Conservation (phyloP, 2,113 vertebrate species). For the Alethe castanea region DNA sequence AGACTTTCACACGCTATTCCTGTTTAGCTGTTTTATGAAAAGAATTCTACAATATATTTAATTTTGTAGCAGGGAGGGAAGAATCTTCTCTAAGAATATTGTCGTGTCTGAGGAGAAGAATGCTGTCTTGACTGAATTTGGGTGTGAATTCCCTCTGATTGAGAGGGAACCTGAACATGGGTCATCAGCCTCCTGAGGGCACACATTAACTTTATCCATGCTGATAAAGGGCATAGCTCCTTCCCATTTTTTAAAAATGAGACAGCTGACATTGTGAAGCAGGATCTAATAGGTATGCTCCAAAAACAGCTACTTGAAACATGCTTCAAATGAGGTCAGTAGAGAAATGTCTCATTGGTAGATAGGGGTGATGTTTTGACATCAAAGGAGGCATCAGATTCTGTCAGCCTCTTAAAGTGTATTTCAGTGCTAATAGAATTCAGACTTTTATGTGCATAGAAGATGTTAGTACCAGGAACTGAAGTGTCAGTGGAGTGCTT, state of each 20-base stretch:
- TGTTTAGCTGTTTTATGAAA: not conserved
- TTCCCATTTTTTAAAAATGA: not conserved
- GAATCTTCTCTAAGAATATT: not conserved
- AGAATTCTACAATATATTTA: not conserved
- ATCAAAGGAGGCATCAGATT: not conserved
- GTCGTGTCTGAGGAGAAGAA: not conserved
- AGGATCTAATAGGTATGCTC: not conserved
- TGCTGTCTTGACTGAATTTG: not conserved
- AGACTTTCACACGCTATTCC: not conserved
- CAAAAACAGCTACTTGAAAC: not conserved
- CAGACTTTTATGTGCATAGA: not conserved
- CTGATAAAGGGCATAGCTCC: not conserved
- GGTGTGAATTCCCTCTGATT: not conserved
- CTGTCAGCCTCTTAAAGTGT: not conserved
- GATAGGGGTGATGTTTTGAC: not conserved
- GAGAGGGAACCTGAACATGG: not conserved
- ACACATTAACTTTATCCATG: fast-evolving
- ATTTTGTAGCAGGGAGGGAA: not conserved
- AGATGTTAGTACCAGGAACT: not conserved
- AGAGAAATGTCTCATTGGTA: not conserved
- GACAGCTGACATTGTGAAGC: not conserved
- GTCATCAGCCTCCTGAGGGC: not conserved
- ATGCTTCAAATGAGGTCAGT: not conserved
- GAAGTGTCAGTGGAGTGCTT: not conserved
- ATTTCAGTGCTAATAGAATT: not conserved